Conservation (phyloP, 2,113 vertebrate species). For the Neodon shergylaensis region DNA sequence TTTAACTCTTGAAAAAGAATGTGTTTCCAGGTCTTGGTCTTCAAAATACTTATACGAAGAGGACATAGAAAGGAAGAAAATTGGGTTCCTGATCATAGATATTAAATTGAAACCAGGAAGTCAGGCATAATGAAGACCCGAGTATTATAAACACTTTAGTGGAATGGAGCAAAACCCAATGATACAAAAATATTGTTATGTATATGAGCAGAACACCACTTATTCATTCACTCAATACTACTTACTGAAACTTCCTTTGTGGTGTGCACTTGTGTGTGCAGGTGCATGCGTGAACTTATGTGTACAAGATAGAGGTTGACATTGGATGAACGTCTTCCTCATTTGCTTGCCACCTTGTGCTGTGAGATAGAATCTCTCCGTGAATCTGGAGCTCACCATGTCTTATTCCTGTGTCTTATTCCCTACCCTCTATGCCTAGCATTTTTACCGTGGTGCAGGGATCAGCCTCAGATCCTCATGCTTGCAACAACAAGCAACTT, state of each 20-base stretch:
- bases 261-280: neutral
- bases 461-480: neutral
- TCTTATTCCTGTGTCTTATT: too few species aligned
- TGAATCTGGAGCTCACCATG: neutral
- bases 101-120: neutral
- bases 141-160: neutral
- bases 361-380: neutral
- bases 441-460: too few species aligned
- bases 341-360: neutral
- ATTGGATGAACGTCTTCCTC: neutral
- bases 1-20: constrained; percentile 23
- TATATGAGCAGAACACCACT: neutral
- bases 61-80: neutral
- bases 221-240: neutral
- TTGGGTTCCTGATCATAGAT: neutral
- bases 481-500: neutral
- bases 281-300: neutral
- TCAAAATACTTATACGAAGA: neutral
- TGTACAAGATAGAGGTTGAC: neutral
- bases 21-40: neutral
- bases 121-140: neutral
- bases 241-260: neutral
- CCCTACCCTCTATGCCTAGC: neutral
- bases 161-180: neutral
- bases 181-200: neutral